Evolutionary conservation across 2,797 vertebrate genomes (phyloP).

Genomic region (Pantherophis vulpinus): DNA sequence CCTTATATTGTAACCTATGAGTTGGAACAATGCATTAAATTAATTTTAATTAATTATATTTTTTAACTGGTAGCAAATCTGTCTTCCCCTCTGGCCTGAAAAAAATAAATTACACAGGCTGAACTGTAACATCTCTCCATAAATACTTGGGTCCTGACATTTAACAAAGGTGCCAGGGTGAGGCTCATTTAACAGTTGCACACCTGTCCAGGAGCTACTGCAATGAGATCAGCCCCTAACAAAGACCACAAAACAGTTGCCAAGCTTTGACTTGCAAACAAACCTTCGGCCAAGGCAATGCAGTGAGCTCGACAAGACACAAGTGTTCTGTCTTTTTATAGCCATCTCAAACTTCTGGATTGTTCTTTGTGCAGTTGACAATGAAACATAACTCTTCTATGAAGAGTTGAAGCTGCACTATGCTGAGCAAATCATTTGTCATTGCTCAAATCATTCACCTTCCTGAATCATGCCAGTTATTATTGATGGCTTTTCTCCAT

Average conservation of each 20-base stretch:
- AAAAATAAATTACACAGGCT: background rate
- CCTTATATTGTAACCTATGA: background rate
- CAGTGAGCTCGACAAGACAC: background rate
- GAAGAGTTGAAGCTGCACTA: background rate
- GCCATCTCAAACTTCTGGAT: background rate
- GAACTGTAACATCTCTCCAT: background rate
- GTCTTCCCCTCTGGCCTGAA: background rate
- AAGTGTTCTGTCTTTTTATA: constrained; percentile 15
- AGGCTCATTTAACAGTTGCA: background rate
- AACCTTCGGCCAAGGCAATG: constrained; percentile 10
- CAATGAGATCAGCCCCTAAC: constrained; percentile 14
- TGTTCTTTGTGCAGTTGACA: background rate
- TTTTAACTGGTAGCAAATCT: background rate
- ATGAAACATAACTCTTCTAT: background rate
- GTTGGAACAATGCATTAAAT: background rate
- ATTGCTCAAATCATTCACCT: background rate
- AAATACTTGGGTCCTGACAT: background rate
- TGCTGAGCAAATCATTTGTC: background rate
- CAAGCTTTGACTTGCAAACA: constrained; percentile 21
- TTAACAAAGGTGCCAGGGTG: background rate
- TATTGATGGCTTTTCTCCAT: background rate
- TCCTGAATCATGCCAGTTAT: background rate
- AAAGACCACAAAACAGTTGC: constrained; percentile 28
- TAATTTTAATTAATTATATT: background rate
- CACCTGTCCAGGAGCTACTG: background rate